Base-by-base conservation (phyloP, 1,140 invertebrate species). In the Cylas formicarius region DNA sequence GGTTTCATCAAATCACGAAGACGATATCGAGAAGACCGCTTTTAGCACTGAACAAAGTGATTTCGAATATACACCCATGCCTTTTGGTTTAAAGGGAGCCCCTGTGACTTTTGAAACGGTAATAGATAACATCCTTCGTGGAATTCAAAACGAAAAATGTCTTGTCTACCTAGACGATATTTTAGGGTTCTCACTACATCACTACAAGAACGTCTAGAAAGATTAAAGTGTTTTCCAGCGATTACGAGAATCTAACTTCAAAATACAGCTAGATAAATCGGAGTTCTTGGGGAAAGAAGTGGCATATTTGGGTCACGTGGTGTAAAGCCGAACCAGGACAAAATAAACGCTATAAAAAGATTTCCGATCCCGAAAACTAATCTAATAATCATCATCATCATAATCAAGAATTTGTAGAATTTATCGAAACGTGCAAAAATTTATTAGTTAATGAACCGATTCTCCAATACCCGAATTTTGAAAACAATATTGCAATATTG, bases 231-330 rank as follows among this genome's bases (percentile, higher is more conserved):
- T 48, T 6, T 48, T 52, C 35, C 17, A 38, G 29, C 29, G 37
- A 23, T 16, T 42, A 23, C 13, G 44, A 21, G 20, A 56, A 32
- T 36, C 31, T 9, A 51, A 53, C 29, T 44, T 48, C 16, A 36
- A 35, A 55, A 49, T 59, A 29, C 41, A 53, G 37, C 17, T 53
- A 5, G 46, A 57, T 27, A 61, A 65, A 56, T 53, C 42, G 8
- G 52, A 57, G 36, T 62, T 66, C 42, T 42, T 56, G 7, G 13
- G 39, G 26, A 53, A 52, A 35, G 50, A 63, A 53, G 52, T 56
- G 68, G 70, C 31, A 19, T 68, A 52, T 48, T 54, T 68, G 28
- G 65, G 62, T 8, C 56, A 60, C 31, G 48, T 64, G 4, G 50
- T 28, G 44, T 56, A 0, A 36, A 49, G 36, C 48, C 40, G 14